These are phyloP conservation scores for Ips typographus DNA, from an alignment of 1,140 invertebrate species.

Conservation along the genomic window DNA sequence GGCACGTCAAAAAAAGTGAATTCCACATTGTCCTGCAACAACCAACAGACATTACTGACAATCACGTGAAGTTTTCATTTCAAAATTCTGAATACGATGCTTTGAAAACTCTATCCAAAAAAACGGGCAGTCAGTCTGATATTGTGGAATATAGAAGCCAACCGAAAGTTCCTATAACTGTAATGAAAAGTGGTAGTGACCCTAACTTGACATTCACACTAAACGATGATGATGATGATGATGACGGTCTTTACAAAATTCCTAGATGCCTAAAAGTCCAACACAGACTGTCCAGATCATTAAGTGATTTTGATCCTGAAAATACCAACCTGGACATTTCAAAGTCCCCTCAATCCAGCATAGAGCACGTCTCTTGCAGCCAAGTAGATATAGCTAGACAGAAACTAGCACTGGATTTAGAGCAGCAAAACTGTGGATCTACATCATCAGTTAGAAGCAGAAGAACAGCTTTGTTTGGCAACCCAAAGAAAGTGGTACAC, in stretches of 20 bases:
- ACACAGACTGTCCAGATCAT: conserved; percentile 45
- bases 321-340: conserved; percentile 32
- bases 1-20: conserved; percentile 34
- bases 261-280: conserved; percentile 39
- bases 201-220: conserved; percentile 40
- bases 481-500: conserved; percentile 39
- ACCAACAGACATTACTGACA: conserved; percentile 4
- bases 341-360: conserved; percentile 39
- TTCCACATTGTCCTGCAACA: conserved; percentile 37
- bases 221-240: conserved; percentile 41
- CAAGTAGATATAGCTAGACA: conserved; percentile 35
- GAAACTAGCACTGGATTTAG: conserved; percentile 41
- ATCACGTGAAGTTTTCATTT: conserved; percentile 6
- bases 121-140: conserved; percentile 34
- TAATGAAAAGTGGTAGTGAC: conserved; percentile 48
- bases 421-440: conserved; percentile 31
- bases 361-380: conserved; percentile 49
- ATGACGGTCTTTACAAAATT: conserved; percentile 49
- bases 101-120: conserved; percentile 13
- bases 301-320: conserved; percentile 48
- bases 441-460: conserved; percentile 40
- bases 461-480: conserved; percentile 42
- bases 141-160: conserved; percentile 19
- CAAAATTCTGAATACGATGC: conserved; percentile 10
- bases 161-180: conserved; percentile 20